These are phyloP conservation scores for Corvus hawaiiensis DNA, from an alignment of 2,113 vertebrate genomes.

Conservation along the genomic window DNA sequence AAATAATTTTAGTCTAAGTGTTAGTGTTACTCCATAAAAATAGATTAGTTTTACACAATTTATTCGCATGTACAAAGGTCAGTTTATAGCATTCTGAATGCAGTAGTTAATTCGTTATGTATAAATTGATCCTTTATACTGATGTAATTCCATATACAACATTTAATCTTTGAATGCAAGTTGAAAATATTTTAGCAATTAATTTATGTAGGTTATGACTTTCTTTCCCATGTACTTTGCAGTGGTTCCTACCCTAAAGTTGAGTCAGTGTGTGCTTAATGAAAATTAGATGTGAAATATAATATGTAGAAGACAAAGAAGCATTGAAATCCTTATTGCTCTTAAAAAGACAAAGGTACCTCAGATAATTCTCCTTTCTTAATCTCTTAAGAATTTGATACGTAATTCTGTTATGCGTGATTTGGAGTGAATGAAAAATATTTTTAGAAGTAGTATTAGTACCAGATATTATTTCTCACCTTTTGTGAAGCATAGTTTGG, in stretches of 20 bases:
- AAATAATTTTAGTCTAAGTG: background rate
- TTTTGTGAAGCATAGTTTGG: background rate
- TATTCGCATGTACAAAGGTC: background rate
- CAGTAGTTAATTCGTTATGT: constrained; percentile 16
- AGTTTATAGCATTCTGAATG: background rate
- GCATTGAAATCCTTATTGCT: constrained; percentile 28
- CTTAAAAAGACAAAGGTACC: constrained; percentile 36
- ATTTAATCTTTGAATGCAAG: background rate
- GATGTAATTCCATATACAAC: constrained; percentile 15
- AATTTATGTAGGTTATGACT: constrained; percentile 11
- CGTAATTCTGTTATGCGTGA: background rate
- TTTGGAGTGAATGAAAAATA: background rate
- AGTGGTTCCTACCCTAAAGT: background rate
- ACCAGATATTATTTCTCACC: background rate
- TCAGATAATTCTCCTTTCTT: constrained; percentile 11
- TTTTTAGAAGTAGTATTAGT: background rate
- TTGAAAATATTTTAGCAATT: background rate
- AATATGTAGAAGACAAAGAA: constrained; percentile 33
- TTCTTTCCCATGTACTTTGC: background rate
- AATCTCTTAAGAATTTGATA: background rate
- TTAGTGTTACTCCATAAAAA: background rate
- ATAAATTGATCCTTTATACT: constrained; percentile 20
- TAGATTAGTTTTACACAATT: background rate
- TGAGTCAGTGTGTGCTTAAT: constrained; percentile 16
- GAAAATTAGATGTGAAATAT: constrained; percentile 55